These are phyloP conservation scores for Sitophilus oryzae DNA, from an alignment of 1,140 invertebrate species.

Conservation along the genomic window DNA sequence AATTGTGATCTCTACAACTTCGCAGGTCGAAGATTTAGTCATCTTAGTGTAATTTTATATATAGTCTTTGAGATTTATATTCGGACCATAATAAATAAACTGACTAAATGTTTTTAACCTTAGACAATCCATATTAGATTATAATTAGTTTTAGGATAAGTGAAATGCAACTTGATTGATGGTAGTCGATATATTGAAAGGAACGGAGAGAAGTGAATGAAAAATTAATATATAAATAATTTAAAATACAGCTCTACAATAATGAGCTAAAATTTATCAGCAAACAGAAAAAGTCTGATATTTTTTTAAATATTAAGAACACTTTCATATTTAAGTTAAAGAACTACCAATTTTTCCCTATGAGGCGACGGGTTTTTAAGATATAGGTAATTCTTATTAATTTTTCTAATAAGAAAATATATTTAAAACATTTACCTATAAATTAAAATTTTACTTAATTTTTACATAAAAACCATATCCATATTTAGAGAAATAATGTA, in stretches of 20 bases:
- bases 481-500: too few relatives aligned
- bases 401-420: background rate
- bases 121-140: slow-evolving; percentile 28
- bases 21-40: slow-evolving; percentile 17
- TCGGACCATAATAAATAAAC: slow-evolving; percentile 29
- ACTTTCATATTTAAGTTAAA: too few relatives aligned
- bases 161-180: slow-evolving; percentile 3
- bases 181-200: background rate
- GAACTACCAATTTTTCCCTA: too few relatives aligned
- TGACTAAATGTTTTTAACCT: slow-evolving; percentile 13
- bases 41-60: slow-evolving; percentile 9
- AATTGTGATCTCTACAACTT: slow-evolving; percentile 16
- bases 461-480: background rate
- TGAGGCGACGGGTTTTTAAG: too few relatives aligned
- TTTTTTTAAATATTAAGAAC: too few relatives aligned
- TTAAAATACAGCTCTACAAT: too few relatives aligned
- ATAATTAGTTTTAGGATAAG: slow-evolving; percentile 8
- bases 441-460: too few relatives aligned
- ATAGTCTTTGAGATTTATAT: slow-evolving; percentile 20
- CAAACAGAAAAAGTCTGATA: too few relatives aligned
- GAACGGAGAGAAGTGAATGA: too few relatives aligned
- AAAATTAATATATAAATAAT: too few relatives aligned
- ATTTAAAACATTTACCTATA: background rate
- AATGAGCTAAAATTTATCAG: too few relatives aligned
- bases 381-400: too few relatives aligned